Percentiles rank a stretch among this genome's conserved stretches.
Conservation (phyloP, 1,140 invertebrate genomes). For the Stegodyphus mimosarum region DNA sequence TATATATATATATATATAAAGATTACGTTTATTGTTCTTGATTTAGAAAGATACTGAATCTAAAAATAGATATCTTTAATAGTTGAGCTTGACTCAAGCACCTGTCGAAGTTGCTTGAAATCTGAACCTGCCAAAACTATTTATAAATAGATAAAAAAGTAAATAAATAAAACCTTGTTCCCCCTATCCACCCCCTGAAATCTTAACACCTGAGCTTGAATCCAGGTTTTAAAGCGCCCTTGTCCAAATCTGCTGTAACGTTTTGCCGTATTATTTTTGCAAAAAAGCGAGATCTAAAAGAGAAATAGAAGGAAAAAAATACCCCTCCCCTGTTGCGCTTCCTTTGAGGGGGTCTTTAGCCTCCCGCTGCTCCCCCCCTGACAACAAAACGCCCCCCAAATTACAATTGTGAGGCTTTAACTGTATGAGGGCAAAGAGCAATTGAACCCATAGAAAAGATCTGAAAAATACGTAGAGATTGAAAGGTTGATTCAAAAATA, state of each 20-base stretch:
- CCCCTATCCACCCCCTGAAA: conserved; percentile 8
- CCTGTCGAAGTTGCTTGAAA: conserved; percentile 53
- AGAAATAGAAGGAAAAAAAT: conserved; percentile 26
- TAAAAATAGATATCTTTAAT: neutral
- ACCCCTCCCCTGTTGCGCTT: conserved; percentile 22
- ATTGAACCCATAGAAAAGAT: conserved; percentile 53
- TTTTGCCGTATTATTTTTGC: conserved; percentile 51
- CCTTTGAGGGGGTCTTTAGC: conserved; percentile 49
- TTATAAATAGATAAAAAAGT: conserved; percentile 47
- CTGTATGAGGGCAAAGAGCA: conserved; percentile 57
- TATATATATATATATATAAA: no score
- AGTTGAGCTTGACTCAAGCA: neutral
- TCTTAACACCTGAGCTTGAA: conserved; percentile 42
- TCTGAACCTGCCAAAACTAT: conserved; percentile 40
- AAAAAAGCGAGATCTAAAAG: conserved; percentile 27
- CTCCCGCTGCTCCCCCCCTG: conserved; percentile 38
- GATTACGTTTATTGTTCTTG: no score
- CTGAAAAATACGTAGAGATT: conserved; percentile 34
- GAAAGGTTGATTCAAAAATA: conserved; percentile 49
- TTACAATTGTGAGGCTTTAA: conserved; percentile 56
- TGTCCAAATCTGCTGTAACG: conserved; percentile 47
- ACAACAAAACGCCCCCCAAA: conserved; percentile 58
- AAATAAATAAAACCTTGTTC: neutral
- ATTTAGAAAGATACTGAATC: neutral
- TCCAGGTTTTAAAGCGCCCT: conserved; percentile 43